These are phyloP conservation scores for Sialis fuliginosa DNA, from an alignment of 2,888 invertebrate genomes.

Conservation along the genomic window DNA sequence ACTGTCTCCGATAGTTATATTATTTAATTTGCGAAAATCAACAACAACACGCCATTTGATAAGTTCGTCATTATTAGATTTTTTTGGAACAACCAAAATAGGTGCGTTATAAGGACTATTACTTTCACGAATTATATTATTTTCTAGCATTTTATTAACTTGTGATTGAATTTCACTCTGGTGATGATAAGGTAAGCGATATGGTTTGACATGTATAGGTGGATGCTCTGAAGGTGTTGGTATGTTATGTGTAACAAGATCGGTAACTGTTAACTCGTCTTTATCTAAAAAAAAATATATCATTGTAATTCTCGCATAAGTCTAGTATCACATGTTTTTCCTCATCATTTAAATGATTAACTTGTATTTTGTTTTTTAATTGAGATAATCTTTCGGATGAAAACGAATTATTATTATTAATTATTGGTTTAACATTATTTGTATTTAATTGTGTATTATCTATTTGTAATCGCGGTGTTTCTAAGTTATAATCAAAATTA, in stretches of 20 bases:
- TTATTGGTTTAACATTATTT: too few species aligned
- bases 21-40: conserved; percentile 21
- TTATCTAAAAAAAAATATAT: not conserved
- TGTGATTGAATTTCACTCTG: conserved; percentile 18
- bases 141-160: conserved; percentile 15
- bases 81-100: conserved; percentile 16
- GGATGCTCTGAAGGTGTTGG: conserved; percentile 11
- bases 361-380: too few species aligned
- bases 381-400: too few species aligned
- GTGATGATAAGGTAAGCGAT: conserved; percentile 19
- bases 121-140: conserved; percentile 14
- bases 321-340: too few species aligned
- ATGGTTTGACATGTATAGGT: conserved; percentile 17
- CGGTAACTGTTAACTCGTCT: conserved; percentile 12
- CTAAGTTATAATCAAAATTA: too few species aligned
- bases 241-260: conserved; percentile 17
- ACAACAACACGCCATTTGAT: conserved; percentile 18
- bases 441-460: too few species aligned
- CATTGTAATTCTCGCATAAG: too few species aligned
- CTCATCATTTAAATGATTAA: too few species aligned
- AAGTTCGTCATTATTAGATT: conserved; percentile 14
- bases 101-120: conserved; percentile 10
- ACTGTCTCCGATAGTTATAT: conserved; percentile 18
- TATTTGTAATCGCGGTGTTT: too few species aligned
- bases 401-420: too few species aligned